A percentile compares a stretch with the other conserved stretches of the same genome.
Evolutionary conservation across 2,888 invertebrate species (phyloP).

Genomic region (Tubulanus polymorphus): DNA sequence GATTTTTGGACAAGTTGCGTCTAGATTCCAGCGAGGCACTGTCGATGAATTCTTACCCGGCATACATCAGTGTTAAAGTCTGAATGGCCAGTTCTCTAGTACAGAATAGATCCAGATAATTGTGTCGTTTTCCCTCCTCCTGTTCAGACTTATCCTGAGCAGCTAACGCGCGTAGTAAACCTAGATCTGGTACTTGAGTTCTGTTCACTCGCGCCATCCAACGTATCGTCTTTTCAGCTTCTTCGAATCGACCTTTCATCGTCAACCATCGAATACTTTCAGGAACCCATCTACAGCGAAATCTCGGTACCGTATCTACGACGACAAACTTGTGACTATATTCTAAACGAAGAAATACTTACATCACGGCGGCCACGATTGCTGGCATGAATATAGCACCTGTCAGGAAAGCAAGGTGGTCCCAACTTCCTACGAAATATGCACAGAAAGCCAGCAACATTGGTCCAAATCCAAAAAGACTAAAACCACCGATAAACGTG

Average conservation of each 20-base stretch:
- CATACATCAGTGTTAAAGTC: conserved; percentile 17
- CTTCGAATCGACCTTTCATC: conserved; percentile 20
- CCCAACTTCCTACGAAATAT: conserved; percentile 24
- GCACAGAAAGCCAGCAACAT: conserved; percentile 20
- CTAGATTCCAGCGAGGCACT: too few relatives aligned
- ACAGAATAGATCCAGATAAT: conserved; percentile 26
- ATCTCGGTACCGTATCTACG: too few relatives aligned
- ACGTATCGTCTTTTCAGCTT: conserved; percentile 23
- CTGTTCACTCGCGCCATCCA: conserved; percentile 25
- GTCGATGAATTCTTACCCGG: conserved; percentile 18
- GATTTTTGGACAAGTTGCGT: too few relatives aligned
- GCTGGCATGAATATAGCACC: conserved; percentile 18
- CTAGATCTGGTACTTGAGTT: conserved; percentile 18
- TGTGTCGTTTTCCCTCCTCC: conserved; percentile 19
- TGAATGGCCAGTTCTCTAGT: conserved; percentile 17
- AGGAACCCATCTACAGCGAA: conserved; percentile 26
- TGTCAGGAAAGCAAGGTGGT: conserved; percentile 20
- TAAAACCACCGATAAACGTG: conserved; percentile 21
- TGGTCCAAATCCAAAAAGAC: conserved; percentile 23
- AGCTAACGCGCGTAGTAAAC: conserved; percentile 6
- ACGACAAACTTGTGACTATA: too few relatives aligned
- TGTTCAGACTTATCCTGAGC: conserved; percentile 12
- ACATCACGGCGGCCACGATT: conserved; percentile 7
- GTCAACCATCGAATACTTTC: conserved; percentile 32
- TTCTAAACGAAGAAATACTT: too few relatives aligned